A percentile compares a stretch with the other conserved stretches of the same genome.
phyloP scores from a whole-genome alignment of 2,113 vertebrate species.

The Pseudorasbora parva region DNA sequence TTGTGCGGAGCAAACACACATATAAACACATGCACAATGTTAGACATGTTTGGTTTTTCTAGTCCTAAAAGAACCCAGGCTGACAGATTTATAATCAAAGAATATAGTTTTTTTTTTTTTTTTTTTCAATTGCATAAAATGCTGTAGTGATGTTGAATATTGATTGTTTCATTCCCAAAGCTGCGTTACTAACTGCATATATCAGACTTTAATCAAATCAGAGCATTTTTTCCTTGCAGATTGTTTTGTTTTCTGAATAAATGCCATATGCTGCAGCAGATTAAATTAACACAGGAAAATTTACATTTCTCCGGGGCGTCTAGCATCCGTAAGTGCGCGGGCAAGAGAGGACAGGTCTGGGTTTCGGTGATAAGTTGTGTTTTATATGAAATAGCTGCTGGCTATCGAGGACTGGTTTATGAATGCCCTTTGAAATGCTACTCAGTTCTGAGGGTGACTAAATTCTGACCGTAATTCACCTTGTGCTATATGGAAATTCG shows the following conservation, averaged over 20 bases:
- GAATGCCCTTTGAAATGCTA: conserved; percentile 6
- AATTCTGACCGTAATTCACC: conserved; percentile 15
- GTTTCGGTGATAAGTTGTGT: conserved; percentile 17
- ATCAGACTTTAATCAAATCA: neutral
- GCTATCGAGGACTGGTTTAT: neutral
- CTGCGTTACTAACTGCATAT: neutral
- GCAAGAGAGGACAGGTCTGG: conserved; percentile 6
- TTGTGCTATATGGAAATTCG: neutral
- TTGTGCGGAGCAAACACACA: conserved; percentile 11
- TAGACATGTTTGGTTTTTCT: neutral
- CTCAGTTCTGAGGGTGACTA: neutral
- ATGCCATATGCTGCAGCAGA: conserved; percentile 3
- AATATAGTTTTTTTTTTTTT: neutral
- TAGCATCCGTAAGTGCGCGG: neutral
- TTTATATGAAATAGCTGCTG: conserved; percentile 21
- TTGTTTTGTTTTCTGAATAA: conserved; percentile 25
- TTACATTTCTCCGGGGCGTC: conserved; percentile 16
- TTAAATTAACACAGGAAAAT: neutral
- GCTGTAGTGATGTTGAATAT: neutral
- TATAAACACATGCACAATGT: conserved; percentile 21
- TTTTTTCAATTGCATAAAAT: neutral
- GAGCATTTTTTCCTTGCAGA: neutral
- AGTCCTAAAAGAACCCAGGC: neutral
- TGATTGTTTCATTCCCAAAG: neutral
- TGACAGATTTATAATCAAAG: neutral